Conservation (phyloP, 2,113 vertebrate genomes). For the Mionectes macconnelli region DNA sequence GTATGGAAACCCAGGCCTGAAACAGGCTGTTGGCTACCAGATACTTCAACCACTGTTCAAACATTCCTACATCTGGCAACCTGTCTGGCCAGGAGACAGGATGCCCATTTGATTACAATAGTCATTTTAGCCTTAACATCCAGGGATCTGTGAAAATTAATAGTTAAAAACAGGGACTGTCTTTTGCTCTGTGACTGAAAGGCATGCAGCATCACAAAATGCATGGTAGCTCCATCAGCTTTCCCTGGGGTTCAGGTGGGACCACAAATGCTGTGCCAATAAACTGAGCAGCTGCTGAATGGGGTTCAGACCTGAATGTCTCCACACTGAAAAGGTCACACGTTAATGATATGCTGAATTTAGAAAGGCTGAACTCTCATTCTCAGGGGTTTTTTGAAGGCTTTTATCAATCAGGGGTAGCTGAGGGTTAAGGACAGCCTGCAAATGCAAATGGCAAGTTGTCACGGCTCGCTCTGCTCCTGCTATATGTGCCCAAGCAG, state of each 20-base stretch:
- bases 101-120: neutral
- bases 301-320: neutral
- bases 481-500: rapidly evolving
- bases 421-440: neutral
- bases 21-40: neutral
- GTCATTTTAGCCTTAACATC: neutral
- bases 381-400: neutral
- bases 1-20: neutral
- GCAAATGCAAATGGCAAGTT: neutral
- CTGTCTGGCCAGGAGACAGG: neutral
- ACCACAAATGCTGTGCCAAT: neutral
- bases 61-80: neutral
- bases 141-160: neutral
- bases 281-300: neutral
- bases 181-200: neutral
- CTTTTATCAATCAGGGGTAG: neutral
- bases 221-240: neutral
- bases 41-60: neutral
- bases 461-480: neutral
- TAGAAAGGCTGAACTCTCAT: neutral
- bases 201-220: neutral
- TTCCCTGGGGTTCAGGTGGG: neutral
- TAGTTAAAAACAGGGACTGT: neutral
- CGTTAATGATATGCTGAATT: neutral
- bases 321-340: neutral